phyloP scores from a whole-genome alignment of 2,888 invertebrate species.

The Zygothrica quintamaculata region DNA sequence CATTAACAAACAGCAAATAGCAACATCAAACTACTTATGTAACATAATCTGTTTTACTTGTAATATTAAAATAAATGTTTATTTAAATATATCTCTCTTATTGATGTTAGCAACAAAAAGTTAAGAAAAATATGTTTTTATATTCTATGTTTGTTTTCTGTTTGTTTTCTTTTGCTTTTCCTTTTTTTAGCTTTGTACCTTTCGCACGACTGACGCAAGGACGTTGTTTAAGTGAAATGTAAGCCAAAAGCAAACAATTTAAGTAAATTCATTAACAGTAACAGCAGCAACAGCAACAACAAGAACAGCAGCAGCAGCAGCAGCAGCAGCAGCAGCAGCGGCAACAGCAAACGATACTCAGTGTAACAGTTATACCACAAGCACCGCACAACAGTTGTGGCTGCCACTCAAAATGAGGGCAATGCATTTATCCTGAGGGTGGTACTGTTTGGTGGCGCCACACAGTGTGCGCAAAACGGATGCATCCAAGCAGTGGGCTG shows the following conservation, averaged over 20 bases:
- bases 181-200: too few relatives aligned
- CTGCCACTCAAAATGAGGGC: constrained; percentile 68
- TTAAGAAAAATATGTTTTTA: constrained; percentile 7
- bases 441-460: too few relatives aligned
- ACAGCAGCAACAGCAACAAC: constrained; percentile 42
- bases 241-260: constrained; percentile 38
- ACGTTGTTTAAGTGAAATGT: constrained; percentile 33
- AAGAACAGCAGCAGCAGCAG: constrained; percentile 44
- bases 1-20: too few relatives aligned
- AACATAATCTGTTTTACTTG: constrained; percentile 40
- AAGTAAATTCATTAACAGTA: constrained; percentile 61
- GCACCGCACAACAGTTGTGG: constrained; percentile 59
- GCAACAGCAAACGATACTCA: constrained; percentile 5
- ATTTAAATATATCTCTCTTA: constrained; percentile 41
- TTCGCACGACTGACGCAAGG: neutral
- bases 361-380: constrained; percentile 29
- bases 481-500: constrained; percentile 48
- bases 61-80: constrained; percentile 40
- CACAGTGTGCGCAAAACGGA: constrained; percentile 18
- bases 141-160: too few relatives aligned
- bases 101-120: constrained; percentile 4
- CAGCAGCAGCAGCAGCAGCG: constrained; percentile 43
- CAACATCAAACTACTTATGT: constrained; percentile 20
- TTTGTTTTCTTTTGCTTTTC: too few relatives aligned
- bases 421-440: constrained; percentile 72